These are phyloP conservation scores for Chloroclystis v-ata DNA, from an alignment of 2,888 invertebrate genomes.

Conservation along the genomic window DNA sequence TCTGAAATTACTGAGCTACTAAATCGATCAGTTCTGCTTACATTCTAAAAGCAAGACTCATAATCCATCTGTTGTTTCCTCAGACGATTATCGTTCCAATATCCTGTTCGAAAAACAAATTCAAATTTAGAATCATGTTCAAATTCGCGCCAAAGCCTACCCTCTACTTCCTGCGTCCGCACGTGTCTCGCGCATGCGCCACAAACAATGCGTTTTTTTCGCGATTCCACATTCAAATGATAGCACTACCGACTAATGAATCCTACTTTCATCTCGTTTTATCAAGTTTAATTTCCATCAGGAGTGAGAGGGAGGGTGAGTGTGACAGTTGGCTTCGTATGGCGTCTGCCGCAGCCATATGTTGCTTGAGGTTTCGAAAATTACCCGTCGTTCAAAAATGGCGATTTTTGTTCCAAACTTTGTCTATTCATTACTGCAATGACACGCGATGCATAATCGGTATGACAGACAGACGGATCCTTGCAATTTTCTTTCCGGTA, in stretches of 20 bases:
- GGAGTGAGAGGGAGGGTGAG: constrained; percentile 45
- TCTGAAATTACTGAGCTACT: too few relatives aligned
- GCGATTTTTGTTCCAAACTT: constrained; percentile 51
- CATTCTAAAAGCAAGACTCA: constrained; percentile 33
- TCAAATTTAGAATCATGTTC: constrained; percentile 59
- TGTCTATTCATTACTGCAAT: constrained; percentile 61
- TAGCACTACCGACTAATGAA: constrained; percentile 72
- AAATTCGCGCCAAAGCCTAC: constrained; percentile 73
- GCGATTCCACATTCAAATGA: constrained; percentile 69
- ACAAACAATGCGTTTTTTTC: constrained; percentile 68
- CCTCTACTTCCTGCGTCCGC: constrained; percentile 63
- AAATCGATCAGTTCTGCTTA: neutral
- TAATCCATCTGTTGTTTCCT: constrained; percentile 68
- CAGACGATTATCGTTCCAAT: constrained; percentile 64
- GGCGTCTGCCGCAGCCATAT: constrained; percentile 75
- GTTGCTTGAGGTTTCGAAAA: constrained; percentile 75
- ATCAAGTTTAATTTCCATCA: constrained; percentile 18
- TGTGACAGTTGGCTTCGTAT: constrained; percentile 68
- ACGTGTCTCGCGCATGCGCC: constrained; percentile 60
- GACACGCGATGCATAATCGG: constrained; percentile 40
- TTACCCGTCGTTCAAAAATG: constrained; percentile 61
- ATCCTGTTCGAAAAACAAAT: constrained; percentile 63
- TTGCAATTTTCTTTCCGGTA: constrained; percentile 20
- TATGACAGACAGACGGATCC: constrained; percentile 33
- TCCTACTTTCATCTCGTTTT: constrained; percentile 48